Evolutionary conservation across 2,888 invertebrate species (phyloP).

Genomic region (Pimpla rufipes): DNA sequence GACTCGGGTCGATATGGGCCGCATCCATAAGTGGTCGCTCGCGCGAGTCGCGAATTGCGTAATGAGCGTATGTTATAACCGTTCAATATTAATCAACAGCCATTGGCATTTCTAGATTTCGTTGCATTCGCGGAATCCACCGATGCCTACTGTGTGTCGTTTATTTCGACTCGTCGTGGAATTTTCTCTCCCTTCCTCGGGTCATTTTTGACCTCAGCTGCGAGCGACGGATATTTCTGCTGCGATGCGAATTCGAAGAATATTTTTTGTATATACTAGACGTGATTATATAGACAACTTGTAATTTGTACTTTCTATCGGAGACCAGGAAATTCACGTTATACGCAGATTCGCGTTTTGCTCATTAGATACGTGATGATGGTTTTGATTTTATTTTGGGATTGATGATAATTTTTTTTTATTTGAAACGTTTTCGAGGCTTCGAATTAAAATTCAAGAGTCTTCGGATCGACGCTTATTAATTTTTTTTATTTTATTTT

Average conservation of each 20-base stretch:
- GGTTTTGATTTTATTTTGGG: background rate
- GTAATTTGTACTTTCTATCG: conserved; percentile 39
- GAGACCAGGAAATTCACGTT: background rate
- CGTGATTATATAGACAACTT: conserved; percentile 24
- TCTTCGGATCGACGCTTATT: no score
- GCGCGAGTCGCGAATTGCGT: conserved; percentile 49
- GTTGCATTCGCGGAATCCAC: conserved; percentile 27
- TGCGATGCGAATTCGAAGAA: background rate
- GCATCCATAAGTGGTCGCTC: conserved; percentile 67
- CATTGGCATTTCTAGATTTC: conserved; percentile 58
- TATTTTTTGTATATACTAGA: background rate
- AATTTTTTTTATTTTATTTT: no score
- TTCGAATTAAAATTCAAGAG: no score
- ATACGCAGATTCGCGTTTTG: conserved; percentile 1
- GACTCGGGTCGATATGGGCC: conserved; percentile 61
- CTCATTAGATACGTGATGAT: conserved; percentile 26
- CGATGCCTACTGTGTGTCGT: background rate
- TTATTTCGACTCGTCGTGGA: conserved; percentile 9
- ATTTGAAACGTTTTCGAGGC: no score
- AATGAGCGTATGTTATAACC: conserved; percentile 58
- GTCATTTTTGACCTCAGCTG: background rate
- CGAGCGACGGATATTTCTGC: background rate
- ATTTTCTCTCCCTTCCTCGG: conserved; percentile 1
- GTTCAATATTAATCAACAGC: conserved; percentile 64
- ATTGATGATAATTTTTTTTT: no score